Percentiles rank a stretch among this genome's conserved stretches.
These are phyloP conservation scores for Petromus typicus DNA, from an alignment of 2,113 vertebrate species.

Conservation along the genomic window DNA sequence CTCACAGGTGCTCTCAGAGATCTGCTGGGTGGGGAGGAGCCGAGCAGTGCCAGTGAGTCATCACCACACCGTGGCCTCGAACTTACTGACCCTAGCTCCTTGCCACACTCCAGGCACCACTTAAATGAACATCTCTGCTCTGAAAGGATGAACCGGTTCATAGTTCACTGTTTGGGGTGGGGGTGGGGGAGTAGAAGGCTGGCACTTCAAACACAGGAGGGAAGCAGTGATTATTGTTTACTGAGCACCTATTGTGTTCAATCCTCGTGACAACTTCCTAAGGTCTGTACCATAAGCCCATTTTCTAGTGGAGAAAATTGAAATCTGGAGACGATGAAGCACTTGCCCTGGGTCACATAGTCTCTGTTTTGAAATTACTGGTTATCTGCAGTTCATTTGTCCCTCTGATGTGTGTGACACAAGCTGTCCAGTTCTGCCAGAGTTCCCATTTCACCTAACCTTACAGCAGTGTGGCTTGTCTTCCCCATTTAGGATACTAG, in stretches of 20 bases:
- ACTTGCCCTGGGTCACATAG: neutral
- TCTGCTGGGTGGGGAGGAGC: neutral
- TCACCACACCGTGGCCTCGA: neutral
- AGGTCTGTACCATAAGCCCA: neutral
- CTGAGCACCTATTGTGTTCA: neutral
- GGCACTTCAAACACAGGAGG: neutral
- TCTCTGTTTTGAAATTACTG: neutral
- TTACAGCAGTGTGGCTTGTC: neutral
- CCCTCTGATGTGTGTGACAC: neutral
- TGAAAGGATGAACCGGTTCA: neutral
- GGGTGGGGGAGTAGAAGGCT: neutral
- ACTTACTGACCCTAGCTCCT: neutral
- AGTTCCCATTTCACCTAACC: neutral
- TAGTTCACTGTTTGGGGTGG: neutral
- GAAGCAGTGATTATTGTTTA: neutral
- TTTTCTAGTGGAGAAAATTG: neutral
- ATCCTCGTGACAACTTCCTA: neutral
- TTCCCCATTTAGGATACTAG: neutral
- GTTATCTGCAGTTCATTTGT: neutral
- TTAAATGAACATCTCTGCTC: neutral
- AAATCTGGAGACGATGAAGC: neutral
- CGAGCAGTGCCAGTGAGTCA: neutral
- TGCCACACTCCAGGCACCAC: too few species aligned
- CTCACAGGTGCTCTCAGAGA: neutral
- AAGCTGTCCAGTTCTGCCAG: neutral